Base-by-base conservation (phyloP, 2,888 invertebrate species). In the Sphaeridia pumilis region DNA sequence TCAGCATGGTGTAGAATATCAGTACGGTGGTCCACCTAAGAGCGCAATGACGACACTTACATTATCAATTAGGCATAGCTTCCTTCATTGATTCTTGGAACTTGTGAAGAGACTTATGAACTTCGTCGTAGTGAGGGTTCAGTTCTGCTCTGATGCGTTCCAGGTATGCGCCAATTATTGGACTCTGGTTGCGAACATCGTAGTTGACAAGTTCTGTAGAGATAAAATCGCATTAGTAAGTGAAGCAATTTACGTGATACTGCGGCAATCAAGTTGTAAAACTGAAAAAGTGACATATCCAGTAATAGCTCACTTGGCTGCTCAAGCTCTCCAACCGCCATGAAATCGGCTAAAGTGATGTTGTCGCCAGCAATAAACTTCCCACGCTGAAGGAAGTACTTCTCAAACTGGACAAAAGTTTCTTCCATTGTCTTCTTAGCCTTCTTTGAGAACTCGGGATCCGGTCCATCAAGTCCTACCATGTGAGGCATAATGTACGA, bases 401-500 rank as follows among this genome's bases (percentile, higher is more conserved):
- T 52, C 27, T 52, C 46, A 4, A 52, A 10, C 3, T 36, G 17
- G 42, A 41, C 25, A 21, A 52, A 27, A 41, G 44, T 21, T 7
- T 52, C 38, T 22, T 41, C 42, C 36, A 38, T 46, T 2, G 26
- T n/a, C 26, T 42, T 41, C 22, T 42, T 27, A 34, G 45, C 25
- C 22, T 34, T 44, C 20, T 50, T 2, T 4, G 41, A 22, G 14
- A 44, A 25, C 4, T 44, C 21, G 25, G 22, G 25, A 44, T 45
- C 17, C 4, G 28, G 7, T 25, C 20, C 35, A 2, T 21, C 5
- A 1, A 50, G 17, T 17, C 78, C 48, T 43, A 73, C 36, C 1
- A 81, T 80, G 1, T 70, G 56, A 10, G 73, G 49, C 17, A 83
- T 83, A 69, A 76, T 74, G 24, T 41, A 4, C 5, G 46, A n/a